phyloP scores from a whole-genome alignment of 2,113 vertebrate genomes.

The Pseudorasbora parva region DNA sequence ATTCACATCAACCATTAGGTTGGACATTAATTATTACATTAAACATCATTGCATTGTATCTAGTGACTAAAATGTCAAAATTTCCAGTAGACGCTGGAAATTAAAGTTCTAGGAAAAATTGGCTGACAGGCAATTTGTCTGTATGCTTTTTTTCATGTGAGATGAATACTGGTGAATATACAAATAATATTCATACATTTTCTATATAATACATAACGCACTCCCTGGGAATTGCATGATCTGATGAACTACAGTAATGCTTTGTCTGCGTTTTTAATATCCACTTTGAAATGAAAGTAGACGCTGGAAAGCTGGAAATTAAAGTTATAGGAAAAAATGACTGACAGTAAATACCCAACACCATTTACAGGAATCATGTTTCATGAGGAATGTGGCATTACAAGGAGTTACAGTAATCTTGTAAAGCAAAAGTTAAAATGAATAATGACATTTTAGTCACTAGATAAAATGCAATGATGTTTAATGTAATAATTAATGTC shows the following conservation, averaged over 20 bases:
- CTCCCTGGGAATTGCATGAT: too few species aligned
- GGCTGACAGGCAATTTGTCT: too few species aligned
- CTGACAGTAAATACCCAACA: too few species aligned
- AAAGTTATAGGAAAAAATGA: too few species aligned
- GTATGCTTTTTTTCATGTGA: too few species aligned
- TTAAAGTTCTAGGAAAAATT: too few species aligned
- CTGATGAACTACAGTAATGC: background rate
- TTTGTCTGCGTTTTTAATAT: background rate
- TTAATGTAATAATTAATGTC: background rate
- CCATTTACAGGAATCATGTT: slow-evolving; percentile 19
- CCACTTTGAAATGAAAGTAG: background rate
- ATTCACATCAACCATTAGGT: background rate
- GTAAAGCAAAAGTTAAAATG: background rate
- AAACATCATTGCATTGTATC: background rate
- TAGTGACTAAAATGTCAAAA: too few species aligned
- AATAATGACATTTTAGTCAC: background rate
- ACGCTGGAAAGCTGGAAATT: background rate
- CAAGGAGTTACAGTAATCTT: background rate
- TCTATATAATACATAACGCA: too few species aligned
- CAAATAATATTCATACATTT: too few species aligned
- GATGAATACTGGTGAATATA: too few species aligned
- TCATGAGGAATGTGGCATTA: slow-evolving; percentile 23
- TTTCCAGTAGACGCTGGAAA: too few species aligned
- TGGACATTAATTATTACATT: background rate
- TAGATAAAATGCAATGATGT: background rate